phyloP scores from a whole-genome alignment of 2,888 invertebrate species.

The Tiliacea citrago region DNA sequence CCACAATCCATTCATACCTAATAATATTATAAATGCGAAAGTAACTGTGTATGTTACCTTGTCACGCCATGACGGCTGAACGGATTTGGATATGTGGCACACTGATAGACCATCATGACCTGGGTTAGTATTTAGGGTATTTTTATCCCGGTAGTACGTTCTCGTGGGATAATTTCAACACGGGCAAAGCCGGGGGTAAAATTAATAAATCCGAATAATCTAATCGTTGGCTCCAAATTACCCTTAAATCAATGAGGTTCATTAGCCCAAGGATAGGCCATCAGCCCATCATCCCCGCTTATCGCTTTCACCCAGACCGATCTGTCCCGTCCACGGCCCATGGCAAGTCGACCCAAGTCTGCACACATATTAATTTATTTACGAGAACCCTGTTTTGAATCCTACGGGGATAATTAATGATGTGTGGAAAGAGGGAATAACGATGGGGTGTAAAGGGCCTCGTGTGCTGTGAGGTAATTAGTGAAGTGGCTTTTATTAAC shows the following conservation, averaged over 20 bases:
- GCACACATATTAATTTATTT: conserved; percentile 71
- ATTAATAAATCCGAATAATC: no score
- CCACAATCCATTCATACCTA: background rate
- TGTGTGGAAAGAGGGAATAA: conserved; percentile 59
- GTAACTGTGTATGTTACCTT: no score
- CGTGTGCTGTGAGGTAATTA: conserved; percentile 48
- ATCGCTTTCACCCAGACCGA: conserved; percentile 43
- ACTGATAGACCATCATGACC: no score
- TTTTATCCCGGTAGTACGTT: no score
- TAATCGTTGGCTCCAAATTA: background rate
- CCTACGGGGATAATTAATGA: conserved; percentile 72
- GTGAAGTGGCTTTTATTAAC: conserved; percentile 46
- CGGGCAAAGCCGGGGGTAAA: background rate
- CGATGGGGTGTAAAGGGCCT: conserved; percentile 40
- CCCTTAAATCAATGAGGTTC: background rate
- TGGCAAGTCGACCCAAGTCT: conserved; percentile 52
- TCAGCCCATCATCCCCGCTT: conserved; percentile 14
- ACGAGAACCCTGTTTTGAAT: conserved; percentile 64
- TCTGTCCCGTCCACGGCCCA: conserved; percentile 27
- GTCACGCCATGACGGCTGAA: no score
- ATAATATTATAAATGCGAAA: background rate
- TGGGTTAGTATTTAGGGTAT: no score
- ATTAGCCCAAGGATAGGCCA: background rate
- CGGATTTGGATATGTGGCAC: no score
- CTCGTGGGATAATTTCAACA: no score